Conservation (phyloP, 2,797 vertebrate genomes). For the Echeneis naucrates region DNA sequence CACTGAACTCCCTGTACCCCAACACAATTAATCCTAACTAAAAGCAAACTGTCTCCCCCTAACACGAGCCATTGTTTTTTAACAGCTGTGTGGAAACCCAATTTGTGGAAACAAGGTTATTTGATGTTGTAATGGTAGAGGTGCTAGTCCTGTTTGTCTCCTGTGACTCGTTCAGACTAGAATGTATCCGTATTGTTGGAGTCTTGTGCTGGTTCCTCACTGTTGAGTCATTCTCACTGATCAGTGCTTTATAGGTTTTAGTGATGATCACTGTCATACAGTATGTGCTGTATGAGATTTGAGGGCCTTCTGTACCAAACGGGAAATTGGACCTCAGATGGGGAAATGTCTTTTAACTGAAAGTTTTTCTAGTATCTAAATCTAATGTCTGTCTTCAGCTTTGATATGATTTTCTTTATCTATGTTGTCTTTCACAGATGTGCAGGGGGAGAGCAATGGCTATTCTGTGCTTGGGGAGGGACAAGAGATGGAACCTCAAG, state of each 20-base stretch:
- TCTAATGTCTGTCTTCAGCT: constrained; percentile 25
- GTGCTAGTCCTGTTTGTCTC: constrained; percentile 59
- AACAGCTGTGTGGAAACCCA: constrained; percentile 37
- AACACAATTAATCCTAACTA: constrained; percentile 29
- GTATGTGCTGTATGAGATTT: constrained; percentile 34
- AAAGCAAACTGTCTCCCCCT: constrained; percentile 25
- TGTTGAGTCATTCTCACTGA: constrained; percentile 33
- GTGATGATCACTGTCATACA: constrained; percentile 27
- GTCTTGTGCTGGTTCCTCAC: constrained; percentile 58
- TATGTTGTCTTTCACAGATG: constrained; percentile 75
- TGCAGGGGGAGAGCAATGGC: constrained; percentile 75
- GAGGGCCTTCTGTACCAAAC: constrained; percentile 34
- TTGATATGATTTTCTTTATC: constrained; percentile 30
- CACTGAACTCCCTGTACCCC: constrained; percentile 39
- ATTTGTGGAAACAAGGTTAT: constrained; percentile 83
- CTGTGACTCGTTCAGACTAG: constrained; percentile 64
- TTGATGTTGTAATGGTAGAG: constrained; percentile 58
- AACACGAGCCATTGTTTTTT: constrained; percentile 31
- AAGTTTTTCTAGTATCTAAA: not conserved
- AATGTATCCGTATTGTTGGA: constrained; percentile 55
- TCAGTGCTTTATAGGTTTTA: constrained; percentile 30
- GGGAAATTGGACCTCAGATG: constrained; percentile 10
- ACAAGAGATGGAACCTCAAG: constrained; percentile 47
- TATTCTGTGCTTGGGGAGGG: constrained; percentile 75
- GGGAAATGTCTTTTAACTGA: constrained; percentile 1